A percentile compares a stretch with the other conserved stretches of the same genome.
Conservation (phyloP, 2,797 vertebrate species). For the Thunnus albacares region DNA sequence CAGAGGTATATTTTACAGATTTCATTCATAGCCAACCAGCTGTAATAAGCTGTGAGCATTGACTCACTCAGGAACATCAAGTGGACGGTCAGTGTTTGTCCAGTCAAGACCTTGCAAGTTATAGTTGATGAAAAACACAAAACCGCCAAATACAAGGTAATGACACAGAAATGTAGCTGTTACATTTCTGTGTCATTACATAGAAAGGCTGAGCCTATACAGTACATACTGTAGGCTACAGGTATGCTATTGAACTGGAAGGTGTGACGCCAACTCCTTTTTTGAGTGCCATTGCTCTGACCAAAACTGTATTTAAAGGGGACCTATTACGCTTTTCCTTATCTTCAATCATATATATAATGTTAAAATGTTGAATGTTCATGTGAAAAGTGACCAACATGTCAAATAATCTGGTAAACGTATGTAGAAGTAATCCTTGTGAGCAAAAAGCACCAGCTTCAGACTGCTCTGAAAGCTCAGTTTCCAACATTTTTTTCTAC, state of each 20-base stretch:
- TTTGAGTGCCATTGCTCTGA: conserved; percentile 56
- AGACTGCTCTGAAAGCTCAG: no score
- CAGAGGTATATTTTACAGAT: neutral
- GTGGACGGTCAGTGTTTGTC: neutral
- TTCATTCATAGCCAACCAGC: no score
- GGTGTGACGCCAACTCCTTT: conserved; percentile 40
- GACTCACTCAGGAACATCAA: neutral
- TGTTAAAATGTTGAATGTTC: no score
- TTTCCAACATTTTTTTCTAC: no score
- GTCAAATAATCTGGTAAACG: no score
- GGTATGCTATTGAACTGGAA: conserved; percentile 49
- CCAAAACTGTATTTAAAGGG: conserved; percentile 56
- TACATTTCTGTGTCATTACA: no score
- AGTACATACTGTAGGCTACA: conserved; percentile 47
- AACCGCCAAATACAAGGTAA: conserved; percentile 54
- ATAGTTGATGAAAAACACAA: conserved; percentile 27
- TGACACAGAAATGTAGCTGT: conserved; percentile 54
- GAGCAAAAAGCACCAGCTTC: no score
- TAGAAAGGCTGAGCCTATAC: conserved; percentile 42
- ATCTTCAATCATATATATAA: no score
- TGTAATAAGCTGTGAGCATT: neutral
- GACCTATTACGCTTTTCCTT: no score
- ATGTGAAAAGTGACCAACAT: no score
- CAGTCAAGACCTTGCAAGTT: neutral
- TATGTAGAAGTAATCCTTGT: no score